These are phyloP conservation scores for Tamandua tetradactyla DNA, from an alignment of 2,797 vertebrate genomes.

Conservation along the genomic window DNA sequence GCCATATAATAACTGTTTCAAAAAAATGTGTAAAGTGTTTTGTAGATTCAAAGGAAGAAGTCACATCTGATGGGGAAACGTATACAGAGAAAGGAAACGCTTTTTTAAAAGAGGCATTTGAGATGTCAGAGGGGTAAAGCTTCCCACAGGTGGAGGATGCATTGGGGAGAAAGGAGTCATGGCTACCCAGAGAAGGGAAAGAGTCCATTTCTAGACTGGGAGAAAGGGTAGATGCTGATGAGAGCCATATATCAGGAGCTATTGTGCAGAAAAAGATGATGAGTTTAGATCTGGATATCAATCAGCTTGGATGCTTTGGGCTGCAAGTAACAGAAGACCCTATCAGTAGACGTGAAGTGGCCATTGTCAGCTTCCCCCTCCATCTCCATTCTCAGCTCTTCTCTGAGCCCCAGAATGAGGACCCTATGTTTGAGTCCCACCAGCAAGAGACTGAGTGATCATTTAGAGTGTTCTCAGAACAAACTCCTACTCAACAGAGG, in stretches of 20 bases:
- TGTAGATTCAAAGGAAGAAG: background rate
- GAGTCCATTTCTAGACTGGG: background rate
- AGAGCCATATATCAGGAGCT: too few relatives aligned
- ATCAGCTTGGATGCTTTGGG: too few relatives aligned
- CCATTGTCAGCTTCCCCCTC: too few relatives aligned
- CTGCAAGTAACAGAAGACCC: too few relatives aligned
- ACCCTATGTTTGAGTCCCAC: too few relatives aligned
- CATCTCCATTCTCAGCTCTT: too few relatives aligned
- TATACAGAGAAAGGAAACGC: background rate
- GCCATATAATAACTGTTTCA: background rate
- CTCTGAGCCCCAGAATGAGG: too few relatives aligned
- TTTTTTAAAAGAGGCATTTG: background rate
- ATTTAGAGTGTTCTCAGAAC: background rate
- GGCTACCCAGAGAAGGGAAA: background rate
- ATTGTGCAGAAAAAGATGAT: too few relatives aligned
- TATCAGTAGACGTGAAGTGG: too few relatives aligned
- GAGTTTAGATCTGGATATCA: too few relatives aligned
- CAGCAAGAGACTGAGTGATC: too few relatives aligned
- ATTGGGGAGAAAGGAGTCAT: background rate
- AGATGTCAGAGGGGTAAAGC: background rate
- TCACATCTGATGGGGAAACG: background rate
- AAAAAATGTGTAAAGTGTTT: background rate
- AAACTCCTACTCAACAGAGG: background rate
- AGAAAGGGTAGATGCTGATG: too few relatives aligned
- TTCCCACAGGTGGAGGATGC: background rate